These are phyloP conservation scores for Cheilosia vernalis DNA, from an alignment of 2,888 invertebrate genomes.

Conservation along the genomic window DNA sequence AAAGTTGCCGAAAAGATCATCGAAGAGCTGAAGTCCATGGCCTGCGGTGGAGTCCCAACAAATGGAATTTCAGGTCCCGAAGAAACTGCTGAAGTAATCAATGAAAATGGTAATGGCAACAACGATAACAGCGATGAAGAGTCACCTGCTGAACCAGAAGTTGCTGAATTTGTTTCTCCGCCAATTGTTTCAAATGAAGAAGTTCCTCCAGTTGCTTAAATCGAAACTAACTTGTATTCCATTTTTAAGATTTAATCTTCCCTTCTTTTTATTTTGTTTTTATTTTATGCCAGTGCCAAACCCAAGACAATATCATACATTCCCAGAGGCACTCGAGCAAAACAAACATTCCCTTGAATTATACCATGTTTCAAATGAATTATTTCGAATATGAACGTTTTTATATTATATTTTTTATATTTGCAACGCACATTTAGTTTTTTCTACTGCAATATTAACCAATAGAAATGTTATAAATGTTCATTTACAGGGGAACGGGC, in stretches of 20 bases:
- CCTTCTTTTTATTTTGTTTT: not conserved
- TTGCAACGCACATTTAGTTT: slow-evolving; percentile 27
- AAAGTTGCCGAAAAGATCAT: slow-evolving; percentile 89
- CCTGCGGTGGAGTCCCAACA: slow-evolving; percentile 53
- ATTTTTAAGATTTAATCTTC: not conserved
- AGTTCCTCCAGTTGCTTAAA: slow-evolving; percentile 77
- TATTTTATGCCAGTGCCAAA: slow-evolving; percentile 34
- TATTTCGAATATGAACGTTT: slow-evolving; percentile 13
- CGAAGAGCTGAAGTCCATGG: slow-evolving; percentile 82
- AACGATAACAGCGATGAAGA: slow-evolving; percentile 79
- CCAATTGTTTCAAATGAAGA: slow-evolving; percentile 61
- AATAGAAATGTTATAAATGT: slow-evolving; percentile 5
- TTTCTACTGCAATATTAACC: slow-evolving; percentile 24
- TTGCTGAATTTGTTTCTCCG: slow-evolving; percentile 60
- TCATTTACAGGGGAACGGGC: slow-evolving; percentile 38
- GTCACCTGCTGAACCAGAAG: slow-evolving; percentile 69
- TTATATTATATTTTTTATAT: slow-evolving; percentile 11
- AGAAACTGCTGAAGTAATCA: slow-evolving; percentile 48
- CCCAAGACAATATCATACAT: slow-evolving; percentile 25
- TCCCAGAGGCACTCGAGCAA: slow-evolving; percentile 39
- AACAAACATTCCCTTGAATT: slow-evolving; percentile 55
- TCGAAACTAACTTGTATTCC: not conserved
- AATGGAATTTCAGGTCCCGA: slow-evolving; percentile 59
- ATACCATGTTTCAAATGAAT: slow-evolving; percentile 27
- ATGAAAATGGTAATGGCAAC: slow-evolving; percentile 77